Evolutionary conservation across 1,140 invertebrate species (phyloP).

Genomic region (Aphaenogaster floridana): DNA sequence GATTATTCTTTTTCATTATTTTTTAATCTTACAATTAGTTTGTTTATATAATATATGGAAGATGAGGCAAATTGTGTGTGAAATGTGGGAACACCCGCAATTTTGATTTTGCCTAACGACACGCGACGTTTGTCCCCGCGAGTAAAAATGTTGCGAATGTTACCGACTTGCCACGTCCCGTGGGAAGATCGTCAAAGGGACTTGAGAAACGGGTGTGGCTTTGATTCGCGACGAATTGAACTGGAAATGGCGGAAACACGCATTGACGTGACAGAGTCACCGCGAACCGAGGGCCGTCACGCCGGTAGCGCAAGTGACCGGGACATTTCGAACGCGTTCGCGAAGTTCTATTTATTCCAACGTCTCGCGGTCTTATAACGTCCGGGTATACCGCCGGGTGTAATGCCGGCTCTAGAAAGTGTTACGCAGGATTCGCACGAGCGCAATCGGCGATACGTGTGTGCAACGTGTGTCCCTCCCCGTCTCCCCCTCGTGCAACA

Average conservation of each 20-base stretch:
- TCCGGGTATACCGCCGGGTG: constrained; percentile 10
- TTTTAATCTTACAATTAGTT: too few species aligned
- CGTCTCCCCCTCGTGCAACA: not conserved
- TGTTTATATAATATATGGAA: not conserved
- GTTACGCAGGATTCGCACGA: constrained; percentile 62
- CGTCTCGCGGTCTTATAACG: constrained; percentile 31
- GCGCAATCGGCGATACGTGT: constrained; percentile 49
- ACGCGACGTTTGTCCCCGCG: not conserved
- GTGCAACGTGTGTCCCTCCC: constrained; percentile 1
- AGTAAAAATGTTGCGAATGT: not conserved
- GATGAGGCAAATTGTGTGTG: not conserved
- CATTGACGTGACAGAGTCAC: not conserved
- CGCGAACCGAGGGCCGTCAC: constrained; percentile 8
- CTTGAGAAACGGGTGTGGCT: not conserved
- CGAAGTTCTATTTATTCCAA: constrained; percentile 40
- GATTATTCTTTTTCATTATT: too few species aligned
- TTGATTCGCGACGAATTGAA: not conserved
- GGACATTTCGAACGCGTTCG: constrained; percentile 24
- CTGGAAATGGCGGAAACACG: constrained; percentile 9
- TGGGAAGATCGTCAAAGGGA: not conserved
- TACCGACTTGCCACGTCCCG: not conserved
- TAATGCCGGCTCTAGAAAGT: constrained; percentile 56
- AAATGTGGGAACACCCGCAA: not conserved
- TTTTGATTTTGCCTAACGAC: not conserved
- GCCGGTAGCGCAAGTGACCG: constrained; percentile 18